Conservation (phyloP, 2,113 vertebrate species). For the Peromyscus polionotus region DNA sequence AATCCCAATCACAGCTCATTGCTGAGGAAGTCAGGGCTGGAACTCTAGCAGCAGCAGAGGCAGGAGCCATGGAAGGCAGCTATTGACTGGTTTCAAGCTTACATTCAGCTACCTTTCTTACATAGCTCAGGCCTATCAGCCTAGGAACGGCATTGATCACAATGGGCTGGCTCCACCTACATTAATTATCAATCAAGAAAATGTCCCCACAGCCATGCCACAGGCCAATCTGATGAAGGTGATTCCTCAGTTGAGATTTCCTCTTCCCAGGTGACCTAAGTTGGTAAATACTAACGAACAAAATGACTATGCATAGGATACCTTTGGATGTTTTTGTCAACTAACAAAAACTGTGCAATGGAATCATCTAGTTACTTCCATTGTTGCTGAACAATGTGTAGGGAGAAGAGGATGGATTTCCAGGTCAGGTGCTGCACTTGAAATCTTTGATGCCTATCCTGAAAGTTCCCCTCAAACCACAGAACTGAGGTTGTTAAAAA, state of each 20-base stretch:
- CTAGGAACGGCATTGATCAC: neutral
- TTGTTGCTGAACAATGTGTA: neutral
- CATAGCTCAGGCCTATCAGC: neutral
- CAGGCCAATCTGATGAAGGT: neutral
- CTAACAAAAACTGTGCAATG: neutral
- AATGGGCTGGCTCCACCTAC: neutral
- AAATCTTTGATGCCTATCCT: neutral
- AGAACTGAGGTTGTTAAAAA: neutral
- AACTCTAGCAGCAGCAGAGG: neutral
- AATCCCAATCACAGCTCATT: neutral
- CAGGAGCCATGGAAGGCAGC: neutral
- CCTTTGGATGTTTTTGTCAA: neutral
- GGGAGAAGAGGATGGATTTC: neutral
- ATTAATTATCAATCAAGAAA: neutral
- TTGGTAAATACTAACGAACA: neutral
- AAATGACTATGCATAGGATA: neutral
- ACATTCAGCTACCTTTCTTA: neutral
- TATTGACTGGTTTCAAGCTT: neutral
- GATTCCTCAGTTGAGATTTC: neutral
- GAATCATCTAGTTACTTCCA: neutral
- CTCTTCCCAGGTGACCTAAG: neutral
- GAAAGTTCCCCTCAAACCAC: neutral
- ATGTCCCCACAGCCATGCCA: neutral
- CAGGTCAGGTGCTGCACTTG: neutral
- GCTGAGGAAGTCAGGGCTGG: neutral